phyloP scores from a whole-genome alignment of 2,888 invertebrate genomes.

The Hypselothyrea guttata region DNA sequence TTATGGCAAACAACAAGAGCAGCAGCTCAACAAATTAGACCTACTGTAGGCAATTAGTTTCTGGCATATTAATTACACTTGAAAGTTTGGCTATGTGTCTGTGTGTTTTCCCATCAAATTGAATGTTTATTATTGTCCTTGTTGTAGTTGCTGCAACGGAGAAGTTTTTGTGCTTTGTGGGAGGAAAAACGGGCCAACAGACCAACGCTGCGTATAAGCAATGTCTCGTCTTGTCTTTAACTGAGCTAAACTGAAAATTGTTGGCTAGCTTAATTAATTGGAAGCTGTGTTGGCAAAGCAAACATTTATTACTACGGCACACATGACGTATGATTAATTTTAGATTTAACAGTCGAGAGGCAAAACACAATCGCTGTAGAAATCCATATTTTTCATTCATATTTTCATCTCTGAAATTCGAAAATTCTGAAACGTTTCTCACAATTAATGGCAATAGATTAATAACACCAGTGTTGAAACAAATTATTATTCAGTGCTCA shows the following conservation, averaged over 20 bases:
- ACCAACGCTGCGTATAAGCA: conserved; percentile 32
- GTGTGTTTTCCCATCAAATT: conserved; percentile 31
- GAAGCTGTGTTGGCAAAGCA: conserved; percentile 22
- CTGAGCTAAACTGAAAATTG: conserved; percentile 16
- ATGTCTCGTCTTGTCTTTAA: conserved; percentile 4
- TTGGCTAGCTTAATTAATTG: conserved; percentile 39
- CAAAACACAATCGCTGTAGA: neutral
- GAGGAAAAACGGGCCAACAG: conserved; percentile 4
- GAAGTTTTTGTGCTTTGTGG: conserved; percentile 11
- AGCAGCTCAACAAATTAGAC: conserved; percentile 1
- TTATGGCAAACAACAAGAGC: neutral
- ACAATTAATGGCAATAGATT: too few species aligned
- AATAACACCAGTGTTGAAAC: neutral
- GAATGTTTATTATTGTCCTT: conserved; percentile 32
- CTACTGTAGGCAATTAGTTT: conserved; percentile 24
- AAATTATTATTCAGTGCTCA: too few species aligned
- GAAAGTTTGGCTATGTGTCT: conserved; percentile 17
- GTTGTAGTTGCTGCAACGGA: conserved; percentile 5
- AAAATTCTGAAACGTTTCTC: too few species aligned
- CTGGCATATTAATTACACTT: conserved; percentile 57
- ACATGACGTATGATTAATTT: conserved; percentile 39
- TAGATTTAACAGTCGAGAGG: conserved; percentile 10
- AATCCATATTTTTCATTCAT: neutral
- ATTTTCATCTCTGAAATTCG: too few species aligned
- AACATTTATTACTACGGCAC: conserved; percentile 19